Conservation (phyloP, 1,140 invertebrate genomes). For the Papilio helenus region DNA sequence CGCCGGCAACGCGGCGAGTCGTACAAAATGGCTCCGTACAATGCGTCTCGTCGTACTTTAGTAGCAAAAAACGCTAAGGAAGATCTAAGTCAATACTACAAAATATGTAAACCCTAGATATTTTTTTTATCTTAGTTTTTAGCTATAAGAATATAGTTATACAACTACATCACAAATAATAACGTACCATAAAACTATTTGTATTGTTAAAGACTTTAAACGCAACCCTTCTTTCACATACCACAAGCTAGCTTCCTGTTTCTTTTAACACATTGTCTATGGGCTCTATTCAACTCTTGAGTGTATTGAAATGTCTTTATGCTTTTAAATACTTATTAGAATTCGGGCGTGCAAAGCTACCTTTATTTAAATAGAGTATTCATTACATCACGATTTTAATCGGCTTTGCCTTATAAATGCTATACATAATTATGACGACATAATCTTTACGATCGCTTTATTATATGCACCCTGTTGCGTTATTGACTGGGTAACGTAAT, state of each 20-base stretch:
- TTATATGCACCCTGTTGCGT: background rate
- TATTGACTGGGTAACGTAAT: background rate
- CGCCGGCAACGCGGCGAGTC: too few species aligned
- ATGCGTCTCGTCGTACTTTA: too few species aligned
- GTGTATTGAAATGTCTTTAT: constrained; percentile 42
- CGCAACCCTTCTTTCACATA: constrained; percentile 22
- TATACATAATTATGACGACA: background rate
- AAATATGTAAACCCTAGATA: too few species aligned
- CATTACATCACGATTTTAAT: constrained; percentile 2
- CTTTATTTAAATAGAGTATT: constrained; percentile 33
- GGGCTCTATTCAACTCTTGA: constrained; percentile 39
- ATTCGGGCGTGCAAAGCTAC: constrained; percentile 38
- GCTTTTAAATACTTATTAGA: constrained; percentile 45
- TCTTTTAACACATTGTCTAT: constrained; percentile 43
- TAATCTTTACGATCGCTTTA: constrained; percentile 2
- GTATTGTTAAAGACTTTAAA: constrained; percentile 10
- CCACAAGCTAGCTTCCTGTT: constrained; percentile 41
- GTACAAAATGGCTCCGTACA: too few species aligned
- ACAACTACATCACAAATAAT: background rate
- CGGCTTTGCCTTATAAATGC: background rate
- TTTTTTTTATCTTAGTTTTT: too few species aligned
- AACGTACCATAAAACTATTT: constrained; percentile 24
- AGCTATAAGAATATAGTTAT: too few species aligned
- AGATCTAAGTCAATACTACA: too few species aligned
- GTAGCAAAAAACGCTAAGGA: too few species aligned